phyloP scores from a whole-genome alignment of 2,113 vertebrate genomes.

The Garra rufa region DNA sequence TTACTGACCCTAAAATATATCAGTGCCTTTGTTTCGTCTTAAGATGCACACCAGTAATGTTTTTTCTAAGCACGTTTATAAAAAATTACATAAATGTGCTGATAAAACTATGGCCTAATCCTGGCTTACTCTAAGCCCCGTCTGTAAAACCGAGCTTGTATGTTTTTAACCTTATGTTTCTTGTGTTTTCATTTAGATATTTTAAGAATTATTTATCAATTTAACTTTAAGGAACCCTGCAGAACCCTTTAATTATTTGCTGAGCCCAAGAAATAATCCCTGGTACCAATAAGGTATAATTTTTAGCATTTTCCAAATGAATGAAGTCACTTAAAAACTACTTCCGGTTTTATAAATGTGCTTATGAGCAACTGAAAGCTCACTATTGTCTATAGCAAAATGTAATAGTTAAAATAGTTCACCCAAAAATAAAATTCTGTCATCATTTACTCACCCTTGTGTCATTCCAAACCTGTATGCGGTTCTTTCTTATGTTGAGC shows the following conservation, averaged over 20 bases:
- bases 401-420: not conserved
- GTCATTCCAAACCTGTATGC: not conserved
- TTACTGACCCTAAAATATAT: no score
- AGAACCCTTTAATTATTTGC: not conserved
- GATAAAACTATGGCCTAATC: no score
- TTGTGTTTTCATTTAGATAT: not conserved
- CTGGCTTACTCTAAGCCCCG: no score
- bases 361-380: no score
- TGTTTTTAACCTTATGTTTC: no score
- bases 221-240: not conserved
- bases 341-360: not conserved
- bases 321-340: not conserved
- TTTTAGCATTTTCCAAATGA: not conserved
- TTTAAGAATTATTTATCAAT: not conserved
- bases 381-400: no score
- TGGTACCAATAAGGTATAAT: not conserved
- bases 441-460: no score
- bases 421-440: not conserved
- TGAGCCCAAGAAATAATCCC: not conserved
- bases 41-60: no score
- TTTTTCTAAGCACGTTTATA: no score
- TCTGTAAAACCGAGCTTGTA: no score
- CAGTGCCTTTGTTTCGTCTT: no score
- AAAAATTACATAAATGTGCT: no score
- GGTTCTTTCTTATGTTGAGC: not conserved